phyloP scores from a whole-genome alignment of 2,797 vertebrate species.

The Limosa lapponica region DNA sequence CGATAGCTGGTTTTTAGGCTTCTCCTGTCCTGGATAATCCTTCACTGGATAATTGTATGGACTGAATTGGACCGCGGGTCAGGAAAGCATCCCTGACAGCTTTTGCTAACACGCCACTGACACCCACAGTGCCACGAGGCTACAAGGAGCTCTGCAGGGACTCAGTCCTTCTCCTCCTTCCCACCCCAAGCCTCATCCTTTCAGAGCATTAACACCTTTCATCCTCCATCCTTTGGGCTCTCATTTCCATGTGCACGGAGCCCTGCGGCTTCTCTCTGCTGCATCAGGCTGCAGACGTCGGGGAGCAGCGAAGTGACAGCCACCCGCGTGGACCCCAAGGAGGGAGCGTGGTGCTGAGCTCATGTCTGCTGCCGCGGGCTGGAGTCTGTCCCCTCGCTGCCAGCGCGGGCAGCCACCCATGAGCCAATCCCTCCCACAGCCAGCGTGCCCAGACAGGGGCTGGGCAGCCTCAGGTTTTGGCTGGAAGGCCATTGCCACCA shows the following conservation, averaged over 20 bases:
- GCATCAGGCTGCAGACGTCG: not conserved
- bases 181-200: not conserved
- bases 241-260: rapidly evolving
- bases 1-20: not conserved
- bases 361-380: not conserved
- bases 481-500: not conserved
- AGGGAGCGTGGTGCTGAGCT: not conserved
- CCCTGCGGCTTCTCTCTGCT: not conserved
- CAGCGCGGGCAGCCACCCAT: not conserved
- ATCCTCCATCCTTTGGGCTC: not conserved
- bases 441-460: rapidly evolving
- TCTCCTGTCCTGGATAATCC: not conserved
- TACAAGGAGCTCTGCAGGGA: not conserved
- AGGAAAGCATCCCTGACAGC: not conserved
- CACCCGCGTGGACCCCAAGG: rapidly evolving
- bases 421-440: not conserved
- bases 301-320: not conserved
- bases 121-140: rapidly evolving
- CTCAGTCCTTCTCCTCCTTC: not conserved
- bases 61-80: rapidly evolving
- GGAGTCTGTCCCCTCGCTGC: not conserved
- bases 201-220: not conserved
- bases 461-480: rapidly evolving
- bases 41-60: not conserved
- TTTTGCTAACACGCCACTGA: not conserved